Percentiles rank a stretch among this genome's conserved stretches.
phyloP scores from a whole-genome alignment of 2,888 invertebrate species.

The Noctua comes region DNA sequence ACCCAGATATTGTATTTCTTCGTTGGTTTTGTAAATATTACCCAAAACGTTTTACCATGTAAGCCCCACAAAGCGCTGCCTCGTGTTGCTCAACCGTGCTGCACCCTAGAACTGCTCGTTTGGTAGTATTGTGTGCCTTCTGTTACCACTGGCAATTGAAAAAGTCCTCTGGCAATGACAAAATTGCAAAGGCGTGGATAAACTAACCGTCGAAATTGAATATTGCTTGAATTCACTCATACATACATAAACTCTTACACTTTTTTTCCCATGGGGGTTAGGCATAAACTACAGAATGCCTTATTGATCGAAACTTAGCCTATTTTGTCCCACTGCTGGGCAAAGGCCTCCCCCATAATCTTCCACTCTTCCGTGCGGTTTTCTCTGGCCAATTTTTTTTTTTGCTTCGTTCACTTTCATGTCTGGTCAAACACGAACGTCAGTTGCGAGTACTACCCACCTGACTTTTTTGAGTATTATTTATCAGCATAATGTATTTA shows the following conservation, averaged over 20 bases:
- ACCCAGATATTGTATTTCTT: background rate
- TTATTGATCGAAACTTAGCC: background rate
- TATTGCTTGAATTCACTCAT: background rate
- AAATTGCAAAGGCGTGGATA: background rate
- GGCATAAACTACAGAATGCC: background rate
- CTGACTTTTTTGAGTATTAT: too few relatives aligned
- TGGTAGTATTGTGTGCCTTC: background rate
- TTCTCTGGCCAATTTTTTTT: too few relatives aligned
- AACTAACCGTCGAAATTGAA: background rate
- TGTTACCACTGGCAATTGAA: background rate
- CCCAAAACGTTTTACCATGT: background rate
- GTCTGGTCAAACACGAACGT: background rate
- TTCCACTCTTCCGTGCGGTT: too few relatives aligned
- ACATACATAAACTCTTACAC: background rate
- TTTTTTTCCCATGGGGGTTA: too few relatives aligned
- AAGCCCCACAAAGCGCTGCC: background rate
- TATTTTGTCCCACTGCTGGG: too few relatives aligned
- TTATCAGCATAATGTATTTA: background rate
- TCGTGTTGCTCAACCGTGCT: background rate
- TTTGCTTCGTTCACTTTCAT: background rate
- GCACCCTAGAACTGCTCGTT: background rate
- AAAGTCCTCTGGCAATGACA: background rate
- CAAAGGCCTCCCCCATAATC: too few relatives aligned
- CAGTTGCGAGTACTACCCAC: background rate
- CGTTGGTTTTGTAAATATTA: background rate